Evolutionary conservation across 1,140 invertebrate genomes (phyloP), one percentile per base, ranked within the genome.

Genomic region (Chlorops oryzae): DNA sequence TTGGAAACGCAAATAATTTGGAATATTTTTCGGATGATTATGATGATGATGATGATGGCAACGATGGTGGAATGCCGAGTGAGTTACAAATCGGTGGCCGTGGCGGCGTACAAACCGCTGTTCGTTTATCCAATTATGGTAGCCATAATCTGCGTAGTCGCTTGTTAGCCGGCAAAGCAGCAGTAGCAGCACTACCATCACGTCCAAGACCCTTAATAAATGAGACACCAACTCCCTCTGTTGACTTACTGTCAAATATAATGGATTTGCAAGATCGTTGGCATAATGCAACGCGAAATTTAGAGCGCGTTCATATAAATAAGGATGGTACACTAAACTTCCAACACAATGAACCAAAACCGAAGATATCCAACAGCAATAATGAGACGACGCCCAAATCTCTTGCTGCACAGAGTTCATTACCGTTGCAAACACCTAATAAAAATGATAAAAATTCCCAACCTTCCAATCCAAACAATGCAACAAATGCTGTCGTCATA

Each of bases 201-300:
- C n/a, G n/a, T n/a, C n/a, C n/a, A n/a, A n/a, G n/a, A n/a, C 38
- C 13, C 18, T 39, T n/a, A 7, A n/a, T n/a, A n/a, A n/a, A n/a
- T n/a, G n/a, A n/a, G n/a, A 34, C 50, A 17, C 32, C 45, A 2
- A n/a, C 59, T 6, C 38, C 46, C 7, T n/a, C n/a, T n/a, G 51
- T 63, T 13, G 84, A 89, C 70, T 58, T 93, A 1, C 64, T 93
- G 1, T 82, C 81, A 9, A 82, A 75, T 52, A 92, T 93, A 51
- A 75, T 93, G 56, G 78, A 81, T 43, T 80, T 79, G 51, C 88
- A 92, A 71, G 79, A 82, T 49, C 71, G 83, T n/a, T 80, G 88
- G 63, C 82, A 86, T 60, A 83, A 80, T 24, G 65, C 67, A 1
- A 49, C 58, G 5, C 59, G 65, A 4, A 63, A 69, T 54, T 17